Evolutionary conservation across 2,888 invertebrate species (phyloP), one percentile per base, ranked within the genome.

Genomic region (Torymus auratus): DNA sequence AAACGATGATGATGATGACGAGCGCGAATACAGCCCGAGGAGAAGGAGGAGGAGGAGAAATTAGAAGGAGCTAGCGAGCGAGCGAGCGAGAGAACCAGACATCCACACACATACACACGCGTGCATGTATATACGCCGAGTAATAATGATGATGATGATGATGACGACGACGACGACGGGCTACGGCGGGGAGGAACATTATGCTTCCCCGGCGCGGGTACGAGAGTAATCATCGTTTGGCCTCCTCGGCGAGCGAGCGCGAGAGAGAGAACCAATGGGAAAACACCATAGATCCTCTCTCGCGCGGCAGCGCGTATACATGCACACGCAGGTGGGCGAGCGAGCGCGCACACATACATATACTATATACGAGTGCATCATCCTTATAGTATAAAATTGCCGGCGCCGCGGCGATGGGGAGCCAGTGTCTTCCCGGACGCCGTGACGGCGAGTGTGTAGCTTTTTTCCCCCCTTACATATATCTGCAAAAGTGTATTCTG

Each of bases 221-320:
- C 80, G 84, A 82, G 84, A 86, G 89, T 85, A 89, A 90, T 90
- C 89, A 89, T 89, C 88, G 87, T 90, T 89, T 88, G 87, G 72
- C 76, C 74, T 72, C 71, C 64, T 20, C 60, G 23, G 20, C 15
- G 17, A 53, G 50, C 60, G 20, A 20, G 20, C 17, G 15, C 20
- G 85, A 85, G 82, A 50, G 85, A 85, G 82, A 85, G 83, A 83
- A 83, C 86, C 87, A 88, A 89, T 89, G 89, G 88, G 85, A 84
- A 61, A 87, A 87, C 87, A 86, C 88, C 88, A 89, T 89, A 83
- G 83, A 83, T 80, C 70, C 78, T 64, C 78, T 50, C 69, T 50
- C 69, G 0, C 41, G 41, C 81, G 80, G 71, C 41, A 41, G 68
- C 65, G 67, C 50, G 17, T 67, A 55, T 15, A 56, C 68, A 53